Evolutionary conservation across 1,140 invertebrate genomes (phyloP).

Genomic region (Sarcophaga bullata): DNA sequence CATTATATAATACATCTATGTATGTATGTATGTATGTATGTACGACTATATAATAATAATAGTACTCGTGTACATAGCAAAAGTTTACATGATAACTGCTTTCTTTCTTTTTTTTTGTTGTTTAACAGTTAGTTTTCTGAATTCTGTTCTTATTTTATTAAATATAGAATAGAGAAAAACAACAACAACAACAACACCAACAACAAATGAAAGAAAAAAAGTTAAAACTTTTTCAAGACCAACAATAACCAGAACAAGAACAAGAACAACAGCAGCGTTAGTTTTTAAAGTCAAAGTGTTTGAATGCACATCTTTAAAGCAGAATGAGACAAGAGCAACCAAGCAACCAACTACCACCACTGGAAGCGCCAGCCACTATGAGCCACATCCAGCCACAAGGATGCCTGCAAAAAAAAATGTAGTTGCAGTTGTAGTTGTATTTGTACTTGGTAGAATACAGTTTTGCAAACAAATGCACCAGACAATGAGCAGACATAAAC

Average conservation of each 20-base stretch:
- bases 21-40: not conserved
- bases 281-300: slow-evolving; percentile 26
- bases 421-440: not conserved
- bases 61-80: not conserved
- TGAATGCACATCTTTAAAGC: slow-evolving; percentile 2
- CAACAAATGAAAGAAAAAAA: slow-evolving; percentile 3
- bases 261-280: not conserved
- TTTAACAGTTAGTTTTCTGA: slow-evolving; percentile 35
- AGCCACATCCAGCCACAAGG: slow-evolving; percentile 41
- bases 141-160: slow-evolving; percentile 8
- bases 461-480: slow-evolving; percentile 30
- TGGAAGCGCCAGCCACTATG: slow-evolving; percentile 5
- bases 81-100: slow-evolving; percentile 10
- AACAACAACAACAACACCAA: too few species aligned
- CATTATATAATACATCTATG: not conserved
- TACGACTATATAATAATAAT: not conserved
- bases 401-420: not conserved
- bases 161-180: too few species aligned
- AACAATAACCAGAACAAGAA: not conserved
- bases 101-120: not conserved
- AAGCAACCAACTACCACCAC: not conserved
- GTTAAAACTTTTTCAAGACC: slow-evolving; percentile 21
- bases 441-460: too few species aligned
- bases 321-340: not conserved
- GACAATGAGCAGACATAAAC: slow-evolving; percentile 42